Conservation (phyloP, 2,797 vertebrate species). For the Labeo calbasu region DNA sequence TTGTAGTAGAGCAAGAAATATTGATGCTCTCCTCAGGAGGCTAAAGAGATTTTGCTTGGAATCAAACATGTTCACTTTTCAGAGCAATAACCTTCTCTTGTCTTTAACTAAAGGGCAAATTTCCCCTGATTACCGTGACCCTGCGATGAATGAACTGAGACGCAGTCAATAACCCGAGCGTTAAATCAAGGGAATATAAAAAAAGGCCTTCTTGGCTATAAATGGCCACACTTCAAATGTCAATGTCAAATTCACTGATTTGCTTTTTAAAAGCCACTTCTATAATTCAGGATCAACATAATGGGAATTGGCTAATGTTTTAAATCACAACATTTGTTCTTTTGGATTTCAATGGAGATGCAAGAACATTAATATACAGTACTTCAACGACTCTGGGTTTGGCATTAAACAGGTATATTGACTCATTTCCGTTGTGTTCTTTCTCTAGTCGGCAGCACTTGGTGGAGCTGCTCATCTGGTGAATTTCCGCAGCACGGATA, state of each 20-base stretch:
- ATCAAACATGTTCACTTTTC: conserved; percentile 28
- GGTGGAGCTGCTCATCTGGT: conserved; percentile 82
- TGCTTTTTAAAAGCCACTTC: background rate
- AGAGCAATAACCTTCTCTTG: conserved; percentile 11
- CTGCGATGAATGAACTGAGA: conserved; percentile 20
- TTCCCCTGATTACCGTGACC: conserved; percentile 23
- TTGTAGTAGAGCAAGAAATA: conserved; percentile 6
- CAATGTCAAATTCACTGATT: background rate
- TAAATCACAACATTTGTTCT: conserved; percentile 6
- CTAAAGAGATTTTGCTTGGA: conserved; percentile 13
- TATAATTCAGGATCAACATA: background rate
- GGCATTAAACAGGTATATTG: background rate
- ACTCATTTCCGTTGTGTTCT: background rate
- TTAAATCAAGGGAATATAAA: conserved; percentile 31
- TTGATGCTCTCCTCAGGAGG: background rate
- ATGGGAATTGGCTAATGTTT: background rate
- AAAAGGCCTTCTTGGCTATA: conserved; percentile 16
- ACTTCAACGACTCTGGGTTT: background rate
- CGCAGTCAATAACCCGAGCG: conserved; percentile 1
- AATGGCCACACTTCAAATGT: conserved; percentile 6
- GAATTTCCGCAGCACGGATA: conserved; percentile 82
- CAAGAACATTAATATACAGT: background rate
- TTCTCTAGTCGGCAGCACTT: conserved; percentile 76
- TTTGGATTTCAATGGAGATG: background rate
- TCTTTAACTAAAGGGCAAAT: conserved; percentile 29